These are phyloP conservation scores for Sinhomidia bicolor DNA, from an alignment of 2,888 invertebrate species.

Conservation along the genomic window DNA sequence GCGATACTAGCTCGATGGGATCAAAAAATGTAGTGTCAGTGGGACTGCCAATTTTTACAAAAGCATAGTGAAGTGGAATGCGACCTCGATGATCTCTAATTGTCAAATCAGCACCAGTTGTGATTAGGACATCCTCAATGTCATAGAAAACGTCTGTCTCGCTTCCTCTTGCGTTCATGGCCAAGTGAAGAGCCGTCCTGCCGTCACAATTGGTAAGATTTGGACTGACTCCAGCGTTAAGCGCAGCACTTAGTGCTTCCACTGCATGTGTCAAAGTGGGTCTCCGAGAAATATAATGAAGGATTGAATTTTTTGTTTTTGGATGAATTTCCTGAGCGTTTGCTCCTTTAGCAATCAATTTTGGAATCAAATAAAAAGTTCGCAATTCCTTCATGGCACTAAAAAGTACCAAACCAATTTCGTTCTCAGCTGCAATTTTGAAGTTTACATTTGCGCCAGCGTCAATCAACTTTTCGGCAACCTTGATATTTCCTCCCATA, in stretches of 20 bases:
- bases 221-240: conserved; percentile 59
- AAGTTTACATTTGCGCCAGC: conserved; percentile 78
- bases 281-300: conserved; percentile 74
- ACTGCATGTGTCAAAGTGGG: conserved; percentile 50
- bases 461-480: conserved; percentile 70
- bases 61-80: conserved; percentile 83
- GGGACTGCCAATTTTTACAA: conserved; percentile 81
- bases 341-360: conserved; percentile 75
- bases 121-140: conserved; percentile 82
- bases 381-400: conserved; percentile 46
- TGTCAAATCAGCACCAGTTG: conserved; percentile 81
- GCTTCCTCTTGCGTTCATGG: conserved; percentile 82
- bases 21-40: conserved; percentile 74
- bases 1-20: conserved; percentile 82
- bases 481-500: conserved; percentile 48
- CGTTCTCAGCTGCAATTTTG: conserved; percentile 45
- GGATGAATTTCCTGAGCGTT: conserved; percentile 63
- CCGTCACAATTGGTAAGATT: conserved; percentile 77
- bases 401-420: conserved; percentile 41
- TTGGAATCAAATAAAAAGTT: conserved; percentile 64
- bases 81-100: conserved; percentile 81
- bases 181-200: conserved; percentile 83
- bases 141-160: conserved; percentile 82
- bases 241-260: conserved; percentile 56
- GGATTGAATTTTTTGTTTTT: conserved; percentile 71